phyloP scores from a whole-genome alignment of 1,140 invertebrate genomes.

The Littorina saxatilis region DNA sequence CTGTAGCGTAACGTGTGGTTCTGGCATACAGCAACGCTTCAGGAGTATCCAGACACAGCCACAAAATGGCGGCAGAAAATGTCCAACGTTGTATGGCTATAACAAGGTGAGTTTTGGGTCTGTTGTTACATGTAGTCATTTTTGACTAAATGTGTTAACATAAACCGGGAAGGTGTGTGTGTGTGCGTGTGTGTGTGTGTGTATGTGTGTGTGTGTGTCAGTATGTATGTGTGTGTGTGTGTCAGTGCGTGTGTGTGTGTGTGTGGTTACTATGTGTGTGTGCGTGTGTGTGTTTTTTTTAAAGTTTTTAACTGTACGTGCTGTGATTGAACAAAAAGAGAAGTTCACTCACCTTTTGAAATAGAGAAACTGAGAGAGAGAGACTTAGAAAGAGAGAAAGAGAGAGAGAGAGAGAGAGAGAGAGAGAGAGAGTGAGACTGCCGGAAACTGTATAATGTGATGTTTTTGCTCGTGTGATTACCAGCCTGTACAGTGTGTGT shows the following conservation, averaged over 20 bases:
- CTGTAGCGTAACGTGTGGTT: slow-evolving; percentile 87
- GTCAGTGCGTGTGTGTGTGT: slow-evolving; percentile 1
- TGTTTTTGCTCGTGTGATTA: background rate
- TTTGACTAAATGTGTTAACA: background rate
- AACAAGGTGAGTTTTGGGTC: slow-evolving; percentile 42
- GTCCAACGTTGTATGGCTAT: slow-evolving; percentile 52
- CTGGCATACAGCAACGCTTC: slow-evolving; percentile 84
- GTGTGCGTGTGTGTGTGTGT: slow-evolving; percentile 16
- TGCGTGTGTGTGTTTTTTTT: too few species aligned
- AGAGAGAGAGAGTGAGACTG: background rate
- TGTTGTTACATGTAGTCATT: background rate
- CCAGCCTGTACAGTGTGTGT: background rate
- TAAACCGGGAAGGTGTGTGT: background rate
- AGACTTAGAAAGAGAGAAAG: too few species aligned
- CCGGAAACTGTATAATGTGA: background rate
- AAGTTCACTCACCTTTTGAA: background rate
- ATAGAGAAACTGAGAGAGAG: background rate
- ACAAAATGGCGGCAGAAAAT: slow-evolving; percentile 53
- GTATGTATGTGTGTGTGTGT: slow-evolving; percentile 11
- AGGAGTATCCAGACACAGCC: slow-evolving; percentile 77
- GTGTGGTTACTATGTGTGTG: background rate
- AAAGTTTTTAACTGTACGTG: too few species aligned
- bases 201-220: background rate
- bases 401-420: background rate
- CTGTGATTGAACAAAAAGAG: background rate